Conservation (phyloP, 2,888 invertebrate species). For the Caenorhabditis drosophilae region DNA sequence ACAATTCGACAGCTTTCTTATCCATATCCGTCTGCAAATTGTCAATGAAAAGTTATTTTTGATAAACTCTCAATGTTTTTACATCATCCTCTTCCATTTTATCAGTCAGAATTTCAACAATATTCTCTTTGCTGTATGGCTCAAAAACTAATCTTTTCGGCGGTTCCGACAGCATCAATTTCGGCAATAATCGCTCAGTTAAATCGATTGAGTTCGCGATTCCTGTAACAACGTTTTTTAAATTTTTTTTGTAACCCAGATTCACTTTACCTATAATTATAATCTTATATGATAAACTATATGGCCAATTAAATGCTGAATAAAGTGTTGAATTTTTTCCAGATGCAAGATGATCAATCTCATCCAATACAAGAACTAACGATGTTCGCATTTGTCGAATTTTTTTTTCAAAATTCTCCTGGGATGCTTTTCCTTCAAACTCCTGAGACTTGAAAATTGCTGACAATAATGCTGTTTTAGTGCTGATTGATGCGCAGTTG, state of each 20-base stretch:
- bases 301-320: conserved; percentile 47
- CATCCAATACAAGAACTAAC: conserved; percentile 46
- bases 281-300: conserved; percentile 30
- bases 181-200: conserved; percentile 85
- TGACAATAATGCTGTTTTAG: conserved; percentile 30
- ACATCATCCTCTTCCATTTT: conserved; percentile 74
- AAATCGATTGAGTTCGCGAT: conserved; percentile 94
- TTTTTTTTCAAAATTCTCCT: conserved; percentile 13
- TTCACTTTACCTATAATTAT: conserved; percentile 33
- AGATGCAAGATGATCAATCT: conserved; percentile 44
- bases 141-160: conserved; percentile 81
- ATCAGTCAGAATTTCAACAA: conserved; percentile 82
- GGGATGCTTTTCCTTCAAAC: conserved; percentile 16
- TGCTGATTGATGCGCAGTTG: conserved; percentile 52
- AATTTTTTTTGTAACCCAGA: not conserved
- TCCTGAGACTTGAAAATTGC: conserved; percentile 27
- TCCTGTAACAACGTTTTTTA: conserved; percentile 60
- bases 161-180: conserved; percentile 79
- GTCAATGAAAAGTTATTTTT: not conserved
- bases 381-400: conserved; percentile 9
- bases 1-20: conserved; percentile 83
- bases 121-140: conserved; percentile 88
- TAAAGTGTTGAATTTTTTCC: conserved; percentile 36
- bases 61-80: not conserved
- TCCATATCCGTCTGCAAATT: conserved; percentile 73